phyloP scores from a whole-genome alignment of 2,797 vertebrate species.

The Coilia nasus region DNA sequence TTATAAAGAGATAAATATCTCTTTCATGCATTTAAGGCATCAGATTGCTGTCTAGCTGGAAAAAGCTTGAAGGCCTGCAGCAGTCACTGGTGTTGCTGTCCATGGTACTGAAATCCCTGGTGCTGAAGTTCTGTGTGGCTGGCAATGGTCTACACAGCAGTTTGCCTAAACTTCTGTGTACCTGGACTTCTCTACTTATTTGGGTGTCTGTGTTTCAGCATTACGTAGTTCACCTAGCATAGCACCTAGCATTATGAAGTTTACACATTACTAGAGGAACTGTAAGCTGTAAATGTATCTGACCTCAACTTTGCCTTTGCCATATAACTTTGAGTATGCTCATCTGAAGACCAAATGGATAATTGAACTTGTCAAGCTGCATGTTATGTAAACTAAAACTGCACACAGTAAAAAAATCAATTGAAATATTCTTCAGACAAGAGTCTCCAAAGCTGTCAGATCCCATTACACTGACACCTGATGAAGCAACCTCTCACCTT shows the following conservation, averaged over 20 bases:
- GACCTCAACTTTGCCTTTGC: neutral
- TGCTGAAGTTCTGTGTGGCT: conserved; percentile 13
- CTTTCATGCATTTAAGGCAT: neutral
- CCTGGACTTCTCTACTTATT: too few relatives aligned
- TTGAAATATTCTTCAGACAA: neutral
- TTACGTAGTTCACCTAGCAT: neutral
- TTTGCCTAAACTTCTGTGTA: too few relatives aligned
- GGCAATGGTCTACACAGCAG: too few relatives aligned
- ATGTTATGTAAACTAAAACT: conserved; percentile 1
- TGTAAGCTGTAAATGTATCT: neutral
- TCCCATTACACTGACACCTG: neutral
- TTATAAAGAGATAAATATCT: neutral
- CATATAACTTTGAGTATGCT: neutral
- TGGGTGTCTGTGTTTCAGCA: neutral
- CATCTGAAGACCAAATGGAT: neutral
- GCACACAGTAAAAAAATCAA: neutral
- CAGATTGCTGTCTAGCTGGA: neutral
- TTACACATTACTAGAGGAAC: neutral
- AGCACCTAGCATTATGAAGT: too few relatives aligned
- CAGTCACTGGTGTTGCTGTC: neutral
- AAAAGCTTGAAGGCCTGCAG: neutral
- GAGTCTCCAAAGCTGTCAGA: neutral
- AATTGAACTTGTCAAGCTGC: neutral
- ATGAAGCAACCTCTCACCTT: neutral
- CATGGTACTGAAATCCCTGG: neutral